Percentiles rank a stretch among this genome's conserved stretches.
Conservation (phyloP, 1,140 invertebrate species). For the Mylabris phalerata region DNA sequence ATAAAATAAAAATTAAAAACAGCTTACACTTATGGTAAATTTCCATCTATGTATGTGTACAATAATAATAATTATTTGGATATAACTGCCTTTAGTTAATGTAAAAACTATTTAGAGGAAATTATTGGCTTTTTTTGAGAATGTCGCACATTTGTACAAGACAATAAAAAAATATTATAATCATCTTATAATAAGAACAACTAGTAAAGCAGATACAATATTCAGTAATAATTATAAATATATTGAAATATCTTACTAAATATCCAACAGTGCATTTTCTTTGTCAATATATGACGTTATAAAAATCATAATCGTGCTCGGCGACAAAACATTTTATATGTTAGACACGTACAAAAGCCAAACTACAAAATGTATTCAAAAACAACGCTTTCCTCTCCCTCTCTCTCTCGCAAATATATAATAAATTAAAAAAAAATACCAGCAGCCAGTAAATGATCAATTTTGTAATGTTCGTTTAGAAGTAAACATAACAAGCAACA, state of each 20-base stretch:
- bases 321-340: slow-evolving; percentile 14
- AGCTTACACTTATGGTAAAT: too few species aligned
- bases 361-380: slow-evolving; percentile 4
- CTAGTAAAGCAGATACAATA: slow-evolving; percentile 26
- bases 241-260: slow-evolving; percentile 26
- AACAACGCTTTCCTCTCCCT: too few species aligned
- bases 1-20: too few species aligned
- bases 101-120: too few species aligned
- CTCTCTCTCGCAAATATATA: too few species aligned
- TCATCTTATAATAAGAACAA: slow-evolving; percentile 19
- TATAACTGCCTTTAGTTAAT: too few species aligned
- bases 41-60: too few species aligned
- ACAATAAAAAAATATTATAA: slow-evolving; percentile 14
- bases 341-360: slow-evolving; percentile 14
- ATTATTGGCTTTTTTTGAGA: too few species aligned
- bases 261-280: slow-evolving; percentile 24
- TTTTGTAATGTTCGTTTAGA: too few species aligned
- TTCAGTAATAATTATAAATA: slow-evolving; percentile 16
- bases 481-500: slow-evolving; percentile 30
- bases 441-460: too few species aligned
- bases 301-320: slow-evolving; percentile 14
- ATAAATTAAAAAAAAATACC: too few species aligned
- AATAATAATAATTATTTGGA: too few species aligned
- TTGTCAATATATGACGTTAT: slow-evolving; percentile 18
- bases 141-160: slow-evolving; percentile 4